Percentiles rank a stretch among this genome's conserved stretches.
These are phyloP conservation scores for Trisateles emortualis DNA, from an alignment of 2,888 invertebrate genomes.

Conservation along the genomic window DNA sequence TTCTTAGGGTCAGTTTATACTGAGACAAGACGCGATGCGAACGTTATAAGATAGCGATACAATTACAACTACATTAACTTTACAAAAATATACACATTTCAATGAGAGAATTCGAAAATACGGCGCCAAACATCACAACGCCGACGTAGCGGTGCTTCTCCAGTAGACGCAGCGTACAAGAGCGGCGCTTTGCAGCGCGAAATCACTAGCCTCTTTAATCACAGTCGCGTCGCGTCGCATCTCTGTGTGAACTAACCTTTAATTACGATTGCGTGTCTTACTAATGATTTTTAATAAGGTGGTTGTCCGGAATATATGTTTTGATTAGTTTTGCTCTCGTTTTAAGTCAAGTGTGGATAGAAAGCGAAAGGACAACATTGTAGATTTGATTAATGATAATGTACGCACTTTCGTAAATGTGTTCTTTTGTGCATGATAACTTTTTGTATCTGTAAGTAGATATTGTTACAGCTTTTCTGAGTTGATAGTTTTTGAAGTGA, in stretches of 20 bases:
- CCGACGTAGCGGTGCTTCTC: too few species aligned
- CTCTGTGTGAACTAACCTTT: conserved; percentile 12
- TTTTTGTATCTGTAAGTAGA: not conserved
- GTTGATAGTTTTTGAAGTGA: not conserved
- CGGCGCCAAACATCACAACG: too few species aligned
- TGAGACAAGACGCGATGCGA: too few species aligned
- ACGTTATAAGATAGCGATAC: too few species aligned
- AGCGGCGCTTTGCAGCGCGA: too few species aligned
- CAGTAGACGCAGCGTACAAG: too few species aligned
- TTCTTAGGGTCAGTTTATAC: too few species aligned
- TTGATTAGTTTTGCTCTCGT: conserved; percentile 11
- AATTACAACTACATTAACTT: too few species aligned
- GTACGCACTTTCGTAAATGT: conserved; percentile 1
- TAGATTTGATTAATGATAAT: conserved; percentile 2
- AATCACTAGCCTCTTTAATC: too few species aligned
- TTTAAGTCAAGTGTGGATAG: not conserved
- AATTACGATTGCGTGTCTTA: conserved; percentile 19
- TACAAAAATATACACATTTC: too few species aligned
- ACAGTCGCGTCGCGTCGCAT: conserved; percentile 29
- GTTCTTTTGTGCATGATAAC: conserved; percentile 3
- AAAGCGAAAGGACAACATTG: conserved; percentile 10
- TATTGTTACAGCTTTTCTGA: not conserved
- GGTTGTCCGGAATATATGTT: conserved; percentile 28
- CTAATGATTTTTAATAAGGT: conserved; percentile 19
- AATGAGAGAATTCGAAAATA: too few species aligned